These are phyloP conservation scores for Scaptomyza cyrtandrae DNA, from an alignment of 2,888 invertebrate species.

Conservation along the genomic window DNA sequence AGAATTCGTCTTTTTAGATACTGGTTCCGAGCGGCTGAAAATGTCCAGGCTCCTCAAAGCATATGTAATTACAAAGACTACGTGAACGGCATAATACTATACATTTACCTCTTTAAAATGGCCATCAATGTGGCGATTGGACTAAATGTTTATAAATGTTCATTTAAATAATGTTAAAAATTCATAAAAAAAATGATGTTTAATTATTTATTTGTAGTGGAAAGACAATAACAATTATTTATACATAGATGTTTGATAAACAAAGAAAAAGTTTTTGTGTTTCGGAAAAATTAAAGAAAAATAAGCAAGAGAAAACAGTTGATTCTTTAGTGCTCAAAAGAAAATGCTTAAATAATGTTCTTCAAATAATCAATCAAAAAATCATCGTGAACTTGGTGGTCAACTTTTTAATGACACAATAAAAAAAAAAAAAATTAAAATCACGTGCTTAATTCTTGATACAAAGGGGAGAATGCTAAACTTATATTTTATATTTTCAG, in stretches of 20 bases:
- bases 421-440: neutral
- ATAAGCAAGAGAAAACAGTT: slow-evolving; percentile 74
- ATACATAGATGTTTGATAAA: slow-evolving; percentile 20
- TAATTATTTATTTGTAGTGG: slow-evolving; percentile 44
- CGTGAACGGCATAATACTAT: slow-evolving; percentile 45
- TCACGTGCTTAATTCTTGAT: neutral
- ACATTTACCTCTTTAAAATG: slow-evolving; percentile 95
- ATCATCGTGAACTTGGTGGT: neutral
- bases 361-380: neutral
- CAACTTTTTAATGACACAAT: neutral
- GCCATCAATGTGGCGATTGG: slow-evolving; percentile 98
- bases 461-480: no score
- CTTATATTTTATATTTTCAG: no score
- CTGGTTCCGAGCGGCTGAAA: slow-evolving; percentile 45
- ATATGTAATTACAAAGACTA: slow-evolving; percentile 55
- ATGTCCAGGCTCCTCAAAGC: slow-evolving; percentile 35
- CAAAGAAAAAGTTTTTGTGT: slow-evolving; percentile 41
- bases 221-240: slow-evolving; percentile 45
- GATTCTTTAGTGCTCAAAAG: slow-evolving; percentile 82
- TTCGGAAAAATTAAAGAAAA: slow-evolving; percentile 67
- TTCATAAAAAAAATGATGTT: slow-evolving; percentile 42
- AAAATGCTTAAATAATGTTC: neutral
- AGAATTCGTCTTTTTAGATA: slow-evolving; percentile 9
- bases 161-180: slow-evolving; percentile 49
- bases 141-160: slow-evolving; percentile 86